Evolutionary conservation across 2,888 invertebrate species (phyloP), one percentile per base, ranked within the genome.

Genomic region (Meghimatium bilineatum): DNA sequence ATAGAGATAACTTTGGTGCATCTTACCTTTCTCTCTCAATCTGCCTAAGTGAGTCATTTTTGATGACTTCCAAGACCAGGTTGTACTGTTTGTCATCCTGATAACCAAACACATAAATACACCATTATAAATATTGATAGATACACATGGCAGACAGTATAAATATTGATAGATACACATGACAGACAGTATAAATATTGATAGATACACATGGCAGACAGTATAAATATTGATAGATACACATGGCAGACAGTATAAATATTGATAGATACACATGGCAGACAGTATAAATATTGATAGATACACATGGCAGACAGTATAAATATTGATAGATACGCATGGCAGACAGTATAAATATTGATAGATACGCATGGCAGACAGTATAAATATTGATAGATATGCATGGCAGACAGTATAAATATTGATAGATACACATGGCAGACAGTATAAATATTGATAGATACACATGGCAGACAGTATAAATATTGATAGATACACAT

Each of bases 21-120:
- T n/a, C 56, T 87, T 88, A 94, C 94, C 91, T 95, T 89, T 96
- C 95, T 83, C 95, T 95, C 90, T 97, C 97, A 90, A 96, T 95
- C 90, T 95, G 95, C 34, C 96, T 95, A 72, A 97, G 94, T 82
- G 96, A 95, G 92, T 97, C 97, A 89, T 95, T 96, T 93, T 96
- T 96, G 76, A 97, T 96, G 0, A 96, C 96, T 92, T 96, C 96
- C 69, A 96, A 94, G n/a, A 96, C 93, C 82, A 96, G 93, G 89
- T 95, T 95, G 72, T 95, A 94, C 87, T 94, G 94, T 72, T 95
- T 94, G 90, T 95, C 95, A 88, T 95, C 95, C 95, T 95, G 88
- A 12, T 5, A n/a, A 63, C 26, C 5, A 63, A 56, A 56, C 56
- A 56, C 20, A 56, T 56, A 10, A 6, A 2, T 14, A 20, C 3